phyloP scores from a whole-genome alignment of 1,140 invertebrate genomes.

The Argopecten irradians region DNA sequence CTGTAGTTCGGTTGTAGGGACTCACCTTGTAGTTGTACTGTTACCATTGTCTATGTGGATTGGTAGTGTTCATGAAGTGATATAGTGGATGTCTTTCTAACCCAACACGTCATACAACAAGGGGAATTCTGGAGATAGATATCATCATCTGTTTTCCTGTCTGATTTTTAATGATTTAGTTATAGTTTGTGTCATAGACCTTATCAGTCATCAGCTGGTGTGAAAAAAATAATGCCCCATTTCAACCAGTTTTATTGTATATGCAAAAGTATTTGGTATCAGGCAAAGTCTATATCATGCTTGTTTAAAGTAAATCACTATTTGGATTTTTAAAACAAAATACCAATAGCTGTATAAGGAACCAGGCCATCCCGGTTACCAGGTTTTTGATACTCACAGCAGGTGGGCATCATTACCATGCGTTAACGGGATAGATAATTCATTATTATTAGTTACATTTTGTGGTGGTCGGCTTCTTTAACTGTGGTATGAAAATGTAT shows the following conservation, averaged over 20 bases:
- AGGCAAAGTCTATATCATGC: too few species aligned
- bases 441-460: neutral
- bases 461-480: neutral
- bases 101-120: neutral
- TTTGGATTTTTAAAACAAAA: too few species aligned
- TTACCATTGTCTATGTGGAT: neutral
- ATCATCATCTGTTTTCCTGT: neutral
- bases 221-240: too few species aligned
- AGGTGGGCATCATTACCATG: too few species aligned
- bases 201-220: neutral
- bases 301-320: too few species aligned
- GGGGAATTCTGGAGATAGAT: neutral
- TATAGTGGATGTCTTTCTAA: neutral
- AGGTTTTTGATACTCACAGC: too few species aligned
- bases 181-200: neutral
- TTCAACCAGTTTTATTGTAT: too few species aligned
- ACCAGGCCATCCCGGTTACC: too few species aligned
- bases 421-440: too few species aligned
- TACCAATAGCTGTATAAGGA: too few species aligned
- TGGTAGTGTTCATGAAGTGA: neutral
- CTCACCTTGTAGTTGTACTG: neutral
- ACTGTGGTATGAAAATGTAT: neutral
- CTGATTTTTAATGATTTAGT: neutral
- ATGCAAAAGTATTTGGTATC: too few species aligned
- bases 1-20: neutral